Evolutionary conservation across 2,113 vertebrate species (phyloP), one percentile per base, ranked within the genome.

Genomic region (Dipodomys merriami): DNA sequence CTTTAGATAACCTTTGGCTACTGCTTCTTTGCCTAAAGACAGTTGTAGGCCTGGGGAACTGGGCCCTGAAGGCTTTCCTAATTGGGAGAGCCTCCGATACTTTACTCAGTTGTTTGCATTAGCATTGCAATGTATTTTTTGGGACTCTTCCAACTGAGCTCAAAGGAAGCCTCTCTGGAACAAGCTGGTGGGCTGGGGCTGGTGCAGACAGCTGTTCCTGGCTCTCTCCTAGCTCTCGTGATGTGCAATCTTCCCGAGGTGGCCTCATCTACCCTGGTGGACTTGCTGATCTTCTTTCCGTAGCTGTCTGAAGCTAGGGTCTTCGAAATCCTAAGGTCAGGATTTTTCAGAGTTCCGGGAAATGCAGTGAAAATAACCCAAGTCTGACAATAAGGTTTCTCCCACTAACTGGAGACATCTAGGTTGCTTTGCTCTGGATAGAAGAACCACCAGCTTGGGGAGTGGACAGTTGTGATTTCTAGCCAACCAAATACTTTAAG

Each of bases 91-190:
- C 35, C 72, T 83, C 2, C 0, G 25, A 8, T 65, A 25, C 15
- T 72, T 65, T 81, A 25, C 7, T 16, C 44, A 5, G 39, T 39
- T 79, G 88, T 91, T 65, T 82, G 92, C 46, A 83, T 90, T 81
- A 87, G 90, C 93, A 74, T 79, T 62, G 30, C 87, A 57, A 71
- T 82, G 89, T 91, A 65, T 73, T 86, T 94, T 62, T 84, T 95
- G 96, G 90, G 84, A 94, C 23, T 90, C 84, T 93, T 95, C 93
- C 93, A 87, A 64, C 0, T 46, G 85, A 90, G 44, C 84, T 92
- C 78, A 83, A 35, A 93, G 91, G 91, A 85, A 65, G 18, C 68
- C 85, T 91, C 67, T 49, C 78, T 33, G 81, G 88, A 49, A 74
- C 0, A 35, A 72, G 90, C 19, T 16, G 30, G n/a, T 69, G 83